Percentiles rank a stretch among this genome's conserved stretches.
Conservation (phyloP, 2,888 invertebrate genomes). For the Trichogramma evanescens region DNA sequence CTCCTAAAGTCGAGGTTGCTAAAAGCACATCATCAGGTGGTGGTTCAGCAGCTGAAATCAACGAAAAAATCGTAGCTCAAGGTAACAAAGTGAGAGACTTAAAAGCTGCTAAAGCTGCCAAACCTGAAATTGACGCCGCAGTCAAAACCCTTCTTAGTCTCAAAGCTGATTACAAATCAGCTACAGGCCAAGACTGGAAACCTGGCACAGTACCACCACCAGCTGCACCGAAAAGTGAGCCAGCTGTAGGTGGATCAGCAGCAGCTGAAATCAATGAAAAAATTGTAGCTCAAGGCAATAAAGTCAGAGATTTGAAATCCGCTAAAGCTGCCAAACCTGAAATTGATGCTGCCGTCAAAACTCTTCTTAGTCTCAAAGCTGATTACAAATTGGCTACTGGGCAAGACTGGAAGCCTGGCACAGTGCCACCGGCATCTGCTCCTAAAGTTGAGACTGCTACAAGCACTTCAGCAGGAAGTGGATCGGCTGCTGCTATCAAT, state of each 20-base stretch:
- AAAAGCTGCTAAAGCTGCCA: conserved; percentile 34
- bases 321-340: conserved; percentile 32
- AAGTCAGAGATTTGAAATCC: conserved; percentile 33
- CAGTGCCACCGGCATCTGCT: conserved; percentile 3
- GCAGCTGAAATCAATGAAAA: conserved; percentile 28
- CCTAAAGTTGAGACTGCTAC: conserved; percentile 12
- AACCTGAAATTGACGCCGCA: conserved; percentile 50
- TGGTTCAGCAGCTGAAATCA: conserved; percentile 31
- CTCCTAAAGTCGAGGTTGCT: background rate
- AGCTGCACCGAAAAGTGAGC: conserved; percentile 5
- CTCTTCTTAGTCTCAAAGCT: conserved; percentile 47
- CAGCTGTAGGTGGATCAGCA: conserved; percentile 21
- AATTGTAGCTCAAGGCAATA: conserved; percentile 47
- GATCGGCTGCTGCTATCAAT: conserved; percentile 30
- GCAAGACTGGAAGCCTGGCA: conserved; percentile 42
- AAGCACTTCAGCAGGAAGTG: conserved; percentile 27
- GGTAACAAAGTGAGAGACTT: conserved; percentile 36
- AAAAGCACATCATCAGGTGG: background rate
- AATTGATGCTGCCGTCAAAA: conserved; percentile 56
- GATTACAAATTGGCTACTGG: conserved; percentile 50
- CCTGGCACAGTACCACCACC: conserved; percentile 31
- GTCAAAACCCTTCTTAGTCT: conserved; percentile 54
- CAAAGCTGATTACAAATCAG: conserved; percentile 44
- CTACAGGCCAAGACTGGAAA: conserved; percentile 48
- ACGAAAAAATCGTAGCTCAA: conserved; percentile 49